A percentile compares a stretch with the other conserved stretches of the same genome.
phyloP scores from a whole-genome alignment of 2,888 invertebrate genomes.

The Xylocampa areola region DNA sequence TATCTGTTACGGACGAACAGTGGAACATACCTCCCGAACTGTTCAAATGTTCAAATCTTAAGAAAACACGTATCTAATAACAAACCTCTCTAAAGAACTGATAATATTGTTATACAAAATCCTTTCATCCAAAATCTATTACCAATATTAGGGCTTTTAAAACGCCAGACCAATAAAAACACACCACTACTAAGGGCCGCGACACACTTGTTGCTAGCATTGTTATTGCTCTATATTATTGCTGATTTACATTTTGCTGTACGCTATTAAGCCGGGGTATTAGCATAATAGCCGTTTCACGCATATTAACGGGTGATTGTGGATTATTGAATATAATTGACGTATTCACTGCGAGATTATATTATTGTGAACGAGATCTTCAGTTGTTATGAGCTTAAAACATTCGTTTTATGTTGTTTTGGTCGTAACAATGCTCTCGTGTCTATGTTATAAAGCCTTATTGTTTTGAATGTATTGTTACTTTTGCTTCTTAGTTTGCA shows the following conservation, averaged over 20 bases:
- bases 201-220: slow-evolving; percentile 64
- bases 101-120: slow-evolving; percentile 1
- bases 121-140: neutral
- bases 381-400: slow-evolving; percentile 12
- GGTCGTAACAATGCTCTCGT: neutral
- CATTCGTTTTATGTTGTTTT: slow-evolving; percentile 12
- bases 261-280: slow-evolving; percentile 65
- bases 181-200: slow-evolving; percentile 41
- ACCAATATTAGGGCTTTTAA: slow-evolving; percentile 1
- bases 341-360: slow-evolving; percentile 31
- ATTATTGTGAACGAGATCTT: slow-evolving; percentile 21
- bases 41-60: too few species aligned
- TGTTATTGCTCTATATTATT: slow-evolving; percentile 53
- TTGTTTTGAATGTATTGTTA: neutral
- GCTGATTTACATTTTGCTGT: slow-evolving; percentile 72
- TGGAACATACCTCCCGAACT: too few species aligned
- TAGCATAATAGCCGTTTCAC: slow-evolving; percentile 70
- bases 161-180: slow-evolving; percentile 12
- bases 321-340: slow-evolving; percentile 65
- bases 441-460: neutral
- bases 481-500: too few species aligned
- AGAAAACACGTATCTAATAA: neutral
- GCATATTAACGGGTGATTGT: slow-evolving; percentile 66
- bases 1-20: too few species aligned
- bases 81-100: neutral